A percentile compares a stretch with the other conserved stretches of the same genome.
These are phyloP conservation scores for Clivina fossor DNA, from an alignment of 2,888 invertebrate genomes.

Conservation along the genomic window DNA sequence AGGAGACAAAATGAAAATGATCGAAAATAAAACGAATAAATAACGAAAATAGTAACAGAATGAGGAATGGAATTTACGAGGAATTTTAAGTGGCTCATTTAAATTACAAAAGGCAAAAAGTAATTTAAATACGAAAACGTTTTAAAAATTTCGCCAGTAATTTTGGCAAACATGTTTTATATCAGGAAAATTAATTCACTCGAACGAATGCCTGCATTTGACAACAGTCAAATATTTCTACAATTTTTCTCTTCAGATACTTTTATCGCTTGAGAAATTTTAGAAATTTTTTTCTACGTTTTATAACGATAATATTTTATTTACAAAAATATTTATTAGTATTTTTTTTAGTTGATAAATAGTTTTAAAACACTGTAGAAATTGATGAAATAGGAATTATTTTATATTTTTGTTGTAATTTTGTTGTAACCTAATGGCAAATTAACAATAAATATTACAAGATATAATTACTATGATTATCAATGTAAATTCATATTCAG, in stretches of 20 bases:
- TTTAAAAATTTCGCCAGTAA: conserved; percentile 27
- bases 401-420: no score
- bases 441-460: no score
- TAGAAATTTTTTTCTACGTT: no score
- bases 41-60: conserved; percentile 20
- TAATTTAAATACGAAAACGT: conserved; percentile 32
- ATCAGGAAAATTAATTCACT: conserved; percentile 24
- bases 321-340: no score
- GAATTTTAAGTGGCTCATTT: conserved; percentile 33
- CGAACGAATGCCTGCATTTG: conserved; percentile 8
- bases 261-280: no score
- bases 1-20: background rate
- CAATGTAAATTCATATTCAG: no score
- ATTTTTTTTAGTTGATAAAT: no score
- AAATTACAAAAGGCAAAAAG: conserved; percentile 30
- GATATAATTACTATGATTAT: no score
- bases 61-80: conserved; percentile 26
- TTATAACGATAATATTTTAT: no score
- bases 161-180: conserved; percentile 23
- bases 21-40: conserved; percentile 9
- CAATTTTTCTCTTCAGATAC: conserved; percentile 24
- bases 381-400: no score
- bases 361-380: no score
- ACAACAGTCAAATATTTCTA: conserved; percentile 14
- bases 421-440: no score